Percentiles rank a stretch among this genome's conserved stretches.
Conservation (phyloP, 2,888 invertebrate species). For the Hedya salicella region DNA sequence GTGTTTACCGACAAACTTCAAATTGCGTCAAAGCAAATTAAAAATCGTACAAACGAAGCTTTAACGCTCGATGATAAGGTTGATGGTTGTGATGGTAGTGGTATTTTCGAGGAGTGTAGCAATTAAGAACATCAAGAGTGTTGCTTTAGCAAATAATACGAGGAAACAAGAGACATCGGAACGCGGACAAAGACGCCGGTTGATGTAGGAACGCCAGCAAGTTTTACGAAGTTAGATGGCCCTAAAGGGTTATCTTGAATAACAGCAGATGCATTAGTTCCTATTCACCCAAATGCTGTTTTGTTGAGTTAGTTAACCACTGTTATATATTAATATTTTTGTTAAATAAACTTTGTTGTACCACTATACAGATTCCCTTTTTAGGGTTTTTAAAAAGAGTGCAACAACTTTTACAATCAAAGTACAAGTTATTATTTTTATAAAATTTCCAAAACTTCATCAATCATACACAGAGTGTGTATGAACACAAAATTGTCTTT, state of each 20-base stretch:
- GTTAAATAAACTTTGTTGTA: too few species aligned
- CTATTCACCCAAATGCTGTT: too few species aligned
- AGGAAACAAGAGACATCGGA: constrained; percentile 79
- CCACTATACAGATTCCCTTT: too few species aligned
- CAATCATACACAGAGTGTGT: too few species aligned
- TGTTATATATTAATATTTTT: too few species aligned
- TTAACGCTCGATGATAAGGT: constrained; percentile 50
- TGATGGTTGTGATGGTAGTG: constrained; percentile 4
- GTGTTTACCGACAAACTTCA: constrained; percentile 63
- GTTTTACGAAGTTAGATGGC: constrained; percentile 27
- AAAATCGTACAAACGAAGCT: constrained; percentile 49
- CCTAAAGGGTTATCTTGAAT: constrained; percentile 27
- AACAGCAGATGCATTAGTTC: constrained; percentile 8
- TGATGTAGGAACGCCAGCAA: constrained; percentile 56
- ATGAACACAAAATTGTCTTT: too few species aligned
- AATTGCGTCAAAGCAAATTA: constrained; percentile 44
- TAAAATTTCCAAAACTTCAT: too few species aligned
- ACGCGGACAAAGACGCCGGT: constrained; percentile 67
- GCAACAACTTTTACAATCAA: too few species aligned
- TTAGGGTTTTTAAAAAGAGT: too few species aligned
- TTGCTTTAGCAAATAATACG: constrained; percentile 83
- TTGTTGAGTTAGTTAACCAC: too few species aligned
- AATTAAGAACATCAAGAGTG: constrained; percentile 69
- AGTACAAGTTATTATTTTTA: too few species aligned
- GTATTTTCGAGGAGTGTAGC: constrained; percentile 14